Evolutionary conservation across 2,888 invertebrate species (phyloP), one percentile per base, ranked within the genome.

Genomic region (Brenthis ino): DNA sequence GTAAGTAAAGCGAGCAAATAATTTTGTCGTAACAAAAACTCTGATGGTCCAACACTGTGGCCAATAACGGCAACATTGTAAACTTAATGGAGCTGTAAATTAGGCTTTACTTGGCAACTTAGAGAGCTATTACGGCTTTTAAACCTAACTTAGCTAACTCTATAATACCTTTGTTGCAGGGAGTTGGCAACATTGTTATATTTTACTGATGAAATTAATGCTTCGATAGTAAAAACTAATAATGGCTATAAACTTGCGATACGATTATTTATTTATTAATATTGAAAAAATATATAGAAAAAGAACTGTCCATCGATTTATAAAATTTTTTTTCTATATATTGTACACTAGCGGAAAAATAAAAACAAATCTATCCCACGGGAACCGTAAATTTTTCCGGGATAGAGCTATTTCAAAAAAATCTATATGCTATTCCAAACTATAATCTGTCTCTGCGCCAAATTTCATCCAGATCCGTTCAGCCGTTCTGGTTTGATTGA

Each of bases 71-170:
- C 64, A 56, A 67, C 66, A 69, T 65, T 67, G 70, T 70, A 57
- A 20, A 64, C 56, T 68, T 66, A 72, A 72, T 72, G 68, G 72
- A 57, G 65, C 61, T 57, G 64, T 72, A 72, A 70, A 72, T 72
- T 68, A 72, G 66, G 68, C 70, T 72, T 72, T 72, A 70, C 72
- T 64, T 72, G 68, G 68, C 66, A 68, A 71, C 70, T 72, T 72
- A 70, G 65, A 70, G 67, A 69, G 68, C 68, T 68, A 70, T 68
- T 70, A 70, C 67, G 60, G 71, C 69, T 71, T 70, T 70, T 68
- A 72, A 68, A 67, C 68, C 68, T 64, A 57, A 68, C 64, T 71
- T 60, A 67, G 69, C 66, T 64, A 67, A 67, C 68, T 55, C 60
- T 50, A 64, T 65, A 54, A 63, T 63, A 56, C 63, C 57, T 67